Evolutionary conservation across 1,140 invertebrate genomes (phyloP).

Genomic region (Magallana ariakensis): DNA sequence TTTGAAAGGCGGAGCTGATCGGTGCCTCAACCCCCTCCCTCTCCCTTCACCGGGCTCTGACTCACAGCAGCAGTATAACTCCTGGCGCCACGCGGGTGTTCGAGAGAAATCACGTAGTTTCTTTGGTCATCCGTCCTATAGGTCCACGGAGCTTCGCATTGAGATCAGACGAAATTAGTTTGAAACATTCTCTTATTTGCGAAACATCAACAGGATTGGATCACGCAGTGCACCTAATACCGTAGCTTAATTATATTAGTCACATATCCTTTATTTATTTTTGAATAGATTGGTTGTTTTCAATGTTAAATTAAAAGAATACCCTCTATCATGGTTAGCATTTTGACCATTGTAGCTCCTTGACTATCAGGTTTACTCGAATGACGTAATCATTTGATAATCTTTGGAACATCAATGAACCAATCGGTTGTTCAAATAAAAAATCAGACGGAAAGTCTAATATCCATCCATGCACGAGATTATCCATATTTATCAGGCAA

Average conservation of each 20-base stretch:
- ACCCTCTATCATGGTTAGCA: too few relatives aligned
- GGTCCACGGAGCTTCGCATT: not conserved
- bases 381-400: too few relatives aligned
- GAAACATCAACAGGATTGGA: not conserved
- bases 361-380: too few relatives aligned
- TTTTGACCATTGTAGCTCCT: too few relatives aligned
- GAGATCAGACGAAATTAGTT: not conserved
- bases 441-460: too few relatives aligned
- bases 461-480: too few relatives aligned
- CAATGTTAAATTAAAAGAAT: too few relatives aligned
- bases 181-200: not conserved
- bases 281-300: not conserved
- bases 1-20: not conserved
- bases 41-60: not conserved
- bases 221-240: not conserved
- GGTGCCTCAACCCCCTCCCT: too few relatives aligned
- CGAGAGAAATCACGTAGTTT: not conserved
- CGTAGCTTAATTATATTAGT: slow-evolving; percentile 4
- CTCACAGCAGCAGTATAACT: not conserved
- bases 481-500: too few relatives aligned
- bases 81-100: not conserved
- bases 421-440: too few relatives aligned
- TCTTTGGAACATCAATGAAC: too few relatives aligned
- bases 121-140: not conserved
- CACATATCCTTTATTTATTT: not conserved